Percentiles rank a stretch among this genome's conserved stretches.
Conservation (phyloP, 2,888 invertebrate species). For the Flabesymbios commensalis region DNA sequence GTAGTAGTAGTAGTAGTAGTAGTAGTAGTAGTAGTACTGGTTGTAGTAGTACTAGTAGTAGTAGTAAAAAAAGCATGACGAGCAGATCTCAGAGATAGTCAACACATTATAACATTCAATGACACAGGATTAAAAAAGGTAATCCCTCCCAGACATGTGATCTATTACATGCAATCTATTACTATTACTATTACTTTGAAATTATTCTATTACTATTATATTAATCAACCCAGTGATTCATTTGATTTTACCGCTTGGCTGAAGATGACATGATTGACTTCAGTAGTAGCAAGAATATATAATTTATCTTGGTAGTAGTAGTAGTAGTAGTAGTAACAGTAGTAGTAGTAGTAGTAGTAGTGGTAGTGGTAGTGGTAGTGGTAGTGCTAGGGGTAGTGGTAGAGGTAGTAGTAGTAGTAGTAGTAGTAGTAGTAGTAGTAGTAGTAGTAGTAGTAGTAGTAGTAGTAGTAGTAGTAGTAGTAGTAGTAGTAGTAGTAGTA, state of each 20-base stretch:
- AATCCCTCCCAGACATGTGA: no score
- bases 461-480: conserved; percentile 14
- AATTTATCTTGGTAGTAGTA: neutral
- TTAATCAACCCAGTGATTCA: no score
- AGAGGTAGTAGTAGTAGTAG: conserved; percentile 10
- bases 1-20: conserved; percentile 8
- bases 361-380: conserved; percentile 15
- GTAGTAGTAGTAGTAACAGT: conserved; percentile 9
- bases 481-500: conserved; percentile 8
- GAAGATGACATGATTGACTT: neutral
- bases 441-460: conserved; percentile 9
- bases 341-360: conserved; percentile 17
- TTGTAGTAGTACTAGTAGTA: no score
- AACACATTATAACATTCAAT: no score
- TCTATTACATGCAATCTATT: no score
- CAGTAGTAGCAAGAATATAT: neutral
- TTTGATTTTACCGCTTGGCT: neutral
- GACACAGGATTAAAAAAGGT: no score
- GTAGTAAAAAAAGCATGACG: no score
- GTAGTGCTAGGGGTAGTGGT: conserved; percentile 12
- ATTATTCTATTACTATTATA: no score
- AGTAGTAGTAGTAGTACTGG: conserved; percentile 8
- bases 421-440: conserved; percentile 4
- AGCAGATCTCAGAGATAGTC: no score
- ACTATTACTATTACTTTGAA: no score